Base-by-base conservation (phyloP, 1,140 invertebrate genomes). In the Halictus rubicundus region DNA sequence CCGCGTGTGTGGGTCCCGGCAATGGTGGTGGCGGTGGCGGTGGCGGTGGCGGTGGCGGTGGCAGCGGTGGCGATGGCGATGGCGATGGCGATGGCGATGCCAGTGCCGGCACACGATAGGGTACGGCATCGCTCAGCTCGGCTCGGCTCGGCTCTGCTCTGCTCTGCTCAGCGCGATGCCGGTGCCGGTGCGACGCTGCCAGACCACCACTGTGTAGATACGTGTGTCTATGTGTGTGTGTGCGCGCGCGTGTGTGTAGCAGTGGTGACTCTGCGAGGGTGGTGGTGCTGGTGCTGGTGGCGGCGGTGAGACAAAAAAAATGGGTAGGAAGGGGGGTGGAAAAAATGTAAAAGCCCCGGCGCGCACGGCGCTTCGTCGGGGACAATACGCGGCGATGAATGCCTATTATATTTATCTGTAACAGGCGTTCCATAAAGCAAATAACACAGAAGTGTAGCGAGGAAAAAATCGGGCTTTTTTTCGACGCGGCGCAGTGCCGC, bases 401-500 rank as follows among this genome's bases (percentile, higher is more conserved):
- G 91, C 91, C 92, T 92, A 92, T 93, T 92, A 92, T 92, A 93
- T 93, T 93, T 92, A 92, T 92, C 90, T 93, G 92, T 92, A 92
- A 92, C 92, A 92, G 91, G 90, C 92, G 92, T 92, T 92, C 90
- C 90, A 92, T 92, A 93, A 92, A 92, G 91, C 92, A 92, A 93
- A 93, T 93, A 92, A 92, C 90, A 89, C 89, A 89, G 87, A 89
- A 89, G 88, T 90, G 88, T 89, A 90, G 88, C 88, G 87, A 88
- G 88, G 90, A 90, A 90, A 91, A 92, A 90, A 88, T 85, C 81
- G 78, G 79, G 85, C 78, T 84, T 87, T 88, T 84, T 86, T 83
- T 87, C 85, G 81, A 81, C 85, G 84, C 85, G 84, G 80, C 80
- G 71, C 80, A 82, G 83, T 78, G 84, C 84, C 84, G 84, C 83